A percentile compares a stretch with the other conserved stretches of the same genome.
phyloP scores from a whole-genome alignment of 2,113 vertebrate species.

The Pterocles orientalis region DNA sequence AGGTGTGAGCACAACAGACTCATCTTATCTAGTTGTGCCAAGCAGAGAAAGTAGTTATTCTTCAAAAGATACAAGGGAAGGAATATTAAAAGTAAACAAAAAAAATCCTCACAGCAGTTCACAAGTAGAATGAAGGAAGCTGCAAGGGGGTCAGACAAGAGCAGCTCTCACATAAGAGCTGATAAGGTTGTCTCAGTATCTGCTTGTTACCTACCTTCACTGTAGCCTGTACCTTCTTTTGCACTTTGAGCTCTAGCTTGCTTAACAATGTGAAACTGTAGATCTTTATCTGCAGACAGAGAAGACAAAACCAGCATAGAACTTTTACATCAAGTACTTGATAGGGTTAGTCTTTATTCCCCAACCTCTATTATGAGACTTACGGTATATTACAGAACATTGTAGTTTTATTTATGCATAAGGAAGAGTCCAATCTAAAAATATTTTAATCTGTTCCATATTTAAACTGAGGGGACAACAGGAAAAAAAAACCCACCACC shows the following conservation, averaged over 20 bases:
- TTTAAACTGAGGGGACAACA: neutral
- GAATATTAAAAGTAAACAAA: neutral
- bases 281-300: conserved; percentile 79
- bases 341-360: neutral
- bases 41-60: neutral
- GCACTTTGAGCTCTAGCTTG: conserved; percentile 77
- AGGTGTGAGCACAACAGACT: neutral
- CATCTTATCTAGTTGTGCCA: neutral
- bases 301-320: neutral
- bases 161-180: neutral
- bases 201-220: conserved; percentile 71
- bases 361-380: neutral
- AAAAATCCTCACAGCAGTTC: neutral
- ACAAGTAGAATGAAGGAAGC: neutral
- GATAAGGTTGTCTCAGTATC: neutral
- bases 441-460: neutral
- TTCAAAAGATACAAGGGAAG: neutral
- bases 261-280: conserved; percentile 86
- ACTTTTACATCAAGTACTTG: neutral
- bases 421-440: neutral
- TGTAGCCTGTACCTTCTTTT: conserved; percentile 82
- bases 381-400: neutral
- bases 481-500: too few relatives aligned
- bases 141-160: neutral
- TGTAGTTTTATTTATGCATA: neutral